Percentiles rank a stretch among this genome's conserved stretches.
phyloP scores from a whole-genome alignment of 1,140 invertebrate genomes.

The Zaprionus gabonicus region DNA sequence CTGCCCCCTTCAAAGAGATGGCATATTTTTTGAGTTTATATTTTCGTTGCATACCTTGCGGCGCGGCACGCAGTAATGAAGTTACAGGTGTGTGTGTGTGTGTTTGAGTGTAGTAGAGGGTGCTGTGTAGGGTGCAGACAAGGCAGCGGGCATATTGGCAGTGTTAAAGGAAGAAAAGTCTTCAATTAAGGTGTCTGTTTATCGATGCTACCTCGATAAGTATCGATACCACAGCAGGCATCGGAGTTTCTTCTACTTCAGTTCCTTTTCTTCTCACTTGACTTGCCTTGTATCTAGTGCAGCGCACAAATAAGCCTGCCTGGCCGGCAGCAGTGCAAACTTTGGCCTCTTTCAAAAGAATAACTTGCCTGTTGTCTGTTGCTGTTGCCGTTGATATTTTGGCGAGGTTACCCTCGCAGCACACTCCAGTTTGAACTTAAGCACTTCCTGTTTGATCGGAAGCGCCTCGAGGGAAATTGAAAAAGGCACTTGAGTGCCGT shows the following conservation, averaged over 20 bases:
- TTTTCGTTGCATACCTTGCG: conserved; percentile 64
- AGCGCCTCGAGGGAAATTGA: conserved; percentile 81
- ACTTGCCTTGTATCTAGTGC: not conserved
- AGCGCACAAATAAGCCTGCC: conserved; percentile 14
- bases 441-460: conserved; percentile 83
- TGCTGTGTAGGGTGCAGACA: conserved; percentile 6
- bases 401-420: conserved; percentile 33
- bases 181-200: no score
- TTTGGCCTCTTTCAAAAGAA: conserved; percentile 5
- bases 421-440: conserved; percentile 80
- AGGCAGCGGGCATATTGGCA: conserved; percentile 10
- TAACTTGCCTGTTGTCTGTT: conserved; percentile 27
- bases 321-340: conserved; percentile 8
- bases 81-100: conserved; percentile 66
- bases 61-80: conserved; percentile 60
- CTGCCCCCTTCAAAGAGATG: conserved; percentile 16
- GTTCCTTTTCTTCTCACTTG: not conserved
- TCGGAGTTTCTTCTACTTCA: not conserved
- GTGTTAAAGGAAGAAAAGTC: not conserved
- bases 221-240: no score
- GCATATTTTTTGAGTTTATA: conserved; percentile 66
- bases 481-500: conserved; percentile 79
- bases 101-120: not conserved
- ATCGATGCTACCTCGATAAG: no score
- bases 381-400: conserved; percentile 39